These are phyloP conservation scores for Drosophila carrolli DNA, from an alignment of 1,140 invertebrate species.

Conservation along the genomic window DNA sequence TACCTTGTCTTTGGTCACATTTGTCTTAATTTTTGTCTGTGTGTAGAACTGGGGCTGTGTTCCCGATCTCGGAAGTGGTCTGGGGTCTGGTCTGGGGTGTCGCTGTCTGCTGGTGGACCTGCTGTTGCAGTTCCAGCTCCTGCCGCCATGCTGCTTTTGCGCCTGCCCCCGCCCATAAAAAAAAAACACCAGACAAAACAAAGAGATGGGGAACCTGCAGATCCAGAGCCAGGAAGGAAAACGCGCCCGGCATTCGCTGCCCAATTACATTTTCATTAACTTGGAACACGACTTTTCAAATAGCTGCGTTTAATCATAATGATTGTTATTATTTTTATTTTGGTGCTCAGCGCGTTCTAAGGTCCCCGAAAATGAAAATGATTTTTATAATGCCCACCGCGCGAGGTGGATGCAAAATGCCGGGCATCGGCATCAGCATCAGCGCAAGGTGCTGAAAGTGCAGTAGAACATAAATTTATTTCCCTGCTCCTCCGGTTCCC, in stretches of 20 bases:
- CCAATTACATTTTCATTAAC: constrained; percentile 84
- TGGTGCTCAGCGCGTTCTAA: constrained; percentile 55
- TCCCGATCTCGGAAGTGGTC: constrained; percentile 20
- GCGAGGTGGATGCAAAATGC: constrained; percentile 48
- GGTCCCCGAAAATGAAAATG: constrained; percentile 26
- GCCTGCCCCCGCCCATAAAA: constrained; percentile 35
- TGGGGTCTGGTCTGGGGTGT: constrained; percentile 32
- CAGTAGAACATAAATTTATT: constrained; percentile 68
- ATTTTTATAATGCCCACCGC: constrained; percentile 49
- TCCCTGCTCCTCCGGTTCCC: constrained; percentile 23
- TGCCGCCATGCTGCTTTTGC: constrained; percentile 42
- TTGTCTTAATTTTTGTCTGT: neutral
- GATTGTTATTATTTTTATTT: constrained; percentile 80
- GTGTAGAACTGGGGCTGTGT: constrained; percentile 10
- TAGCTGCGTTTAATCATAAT: constrained; percentile 83
- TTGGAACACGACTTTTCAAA: constrained; percentile 83
- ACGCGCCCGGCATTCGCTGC: constrained; percentile 63
- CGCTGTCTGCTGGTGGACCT: constrained; percentile 39
- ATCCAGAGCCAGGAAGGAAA: constrained; percentile 33
- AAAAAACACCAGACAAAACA: constrained; percentile 33
- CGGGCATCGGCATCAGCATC: constrained; percentile 1
- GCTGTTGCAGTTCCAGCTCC: constrained; percentile 52
- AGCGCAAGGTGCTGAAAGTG: constrained; percentile 67
- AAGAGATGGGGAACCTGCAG: constrained; percentile 19
- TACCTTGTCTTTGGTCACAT: too few relatives aligned